Conservation (phyloP, 64 coral and sea anemone species). For the Porites australiensis region DNA sequence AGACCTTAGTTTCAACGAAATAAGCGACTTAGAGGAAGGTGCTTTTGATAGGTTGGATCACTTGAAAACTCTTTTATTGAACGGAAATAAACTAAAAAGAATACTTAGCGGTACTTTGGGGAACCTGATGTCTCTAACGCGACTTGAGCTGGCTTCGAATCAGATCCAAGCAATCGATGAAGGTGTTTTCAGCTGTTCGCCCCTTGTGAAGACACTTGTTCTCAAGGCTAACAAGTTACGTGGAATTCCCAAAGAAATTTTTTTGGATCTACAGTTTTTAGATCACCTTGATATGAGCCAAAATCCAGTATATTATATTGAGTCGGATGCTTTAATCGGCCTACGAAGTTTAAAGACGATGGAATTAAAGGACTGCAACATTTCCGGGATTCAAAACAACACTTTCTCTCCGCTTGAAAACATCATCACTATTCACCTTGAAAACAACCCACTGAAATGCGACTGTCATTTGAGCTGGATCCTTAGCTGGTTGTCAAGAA, state of each 20-base stretch:
- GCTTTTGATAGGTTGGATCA: slow-evolving; percentile 46
- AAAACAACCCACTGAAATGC: slow-evolving; percentile 49
- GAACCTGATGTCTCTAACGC: slow-evolving; percentile 63
- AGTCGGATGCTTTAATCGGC: slow-evolving; percentile 13
- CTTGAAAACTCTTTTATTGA: slow-evolving; percentile 17
- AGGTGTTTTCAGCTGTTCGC: slow-evolving; percentile 32
- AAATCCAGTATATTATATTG: slow-evolving; percentile 26
- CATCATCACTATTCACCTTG: background rate
- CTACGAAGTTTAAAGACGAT: slow-evolving; percentile 13
- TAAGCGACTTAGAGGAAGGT: slow-evolving; percentile 26
- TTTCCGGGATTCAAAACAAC: slow-evolving; percentile 25
- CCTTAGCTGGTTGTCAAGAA: slow-evolving; percentile 3
- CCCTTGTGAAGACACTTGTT: slow-evolving; percentile 19
- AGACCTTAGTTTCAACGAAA: slow-evolving; percentile 39
- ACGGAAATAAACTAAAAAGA: background rate
- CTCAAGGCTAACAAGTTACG: slow-evolving; percentile 20
- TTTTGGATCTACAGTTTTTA: slow-evolving; percentile 34
- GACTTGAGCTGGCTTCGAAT: slow-evolving; percentile 45
- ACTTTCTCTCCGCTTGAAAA: slow-evolving; percentile 30
- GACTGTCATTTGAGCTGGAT: slow-evolving; percentile 55
- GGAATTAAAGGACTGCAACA: slow-evolving; percentile 10
- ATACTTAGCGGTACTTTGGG: slow-evolving; percentile 27
- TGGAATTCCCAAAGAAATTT: background rate
- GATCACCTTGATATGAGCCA: slow-evolving; percentile 44
- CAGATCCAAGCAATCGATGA: slow-evolving; percentile 22